Evolutionary conservation across 1,140 invertebrate genomes (phyloP), one percentile per base, ranked within the genome.

Genomic region (Atta cephalotes): DNA sequence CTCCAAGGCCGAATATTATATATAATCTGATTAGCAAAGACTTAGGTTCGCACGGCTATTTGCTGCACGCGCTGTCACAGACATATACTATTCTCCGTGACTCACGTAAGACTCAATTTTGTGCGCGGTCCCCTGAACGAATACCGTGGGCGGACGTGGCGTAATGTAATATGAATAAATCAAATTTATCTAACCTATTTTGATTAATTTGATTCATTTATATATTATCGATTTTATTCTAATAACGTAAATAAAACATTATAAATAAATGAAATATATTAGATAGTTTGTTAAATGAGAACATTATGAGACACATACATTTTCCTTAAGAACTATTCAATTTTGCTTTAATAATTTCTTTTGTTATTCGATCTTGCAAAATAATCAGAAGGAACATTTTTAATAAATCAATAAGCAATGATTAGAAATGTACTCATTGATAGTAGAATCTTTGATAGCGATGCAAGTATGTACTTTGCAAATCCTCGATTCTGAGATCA

Each of bases 1-100:
- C 39, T 76, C 70, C 56, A 84, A 84, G 70, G 80, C 56, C 70
- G 70, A 84, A 84, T 76, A 84, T 84, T 84, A 62, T 62, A 76
- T 56, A 84, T 84, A 84, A 84, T 84, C 80, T 45, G 56, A 53
- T 74, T 74, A 84, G 70, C 80, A 76, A 84, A 84, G 80, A 76
- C 56, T 45, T 25, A 49, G 49, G 28, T 68, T 56, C 53, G 28
- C n/a, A 58, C 80, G 80, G 74, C 56, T 84, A 84, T 84, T 84
- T 84, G 56, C 80, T 65, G 70, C 80, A 84, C 80, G 80, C 80
- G 68, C 53, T 74, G 68, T 9, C 53, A 5, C 56, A 35, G 68
- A 82, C 56, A 62, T 82, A 56, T 82, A 58, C 68, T 82, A 62
- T 82, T 82, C 68, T 82, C 56, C 56, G 39, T 25, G 68, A 82